phyloP scores from a whole-genome alignment of 2,797 vertebrate species.

The Sebastes trivittatus region DNA sequence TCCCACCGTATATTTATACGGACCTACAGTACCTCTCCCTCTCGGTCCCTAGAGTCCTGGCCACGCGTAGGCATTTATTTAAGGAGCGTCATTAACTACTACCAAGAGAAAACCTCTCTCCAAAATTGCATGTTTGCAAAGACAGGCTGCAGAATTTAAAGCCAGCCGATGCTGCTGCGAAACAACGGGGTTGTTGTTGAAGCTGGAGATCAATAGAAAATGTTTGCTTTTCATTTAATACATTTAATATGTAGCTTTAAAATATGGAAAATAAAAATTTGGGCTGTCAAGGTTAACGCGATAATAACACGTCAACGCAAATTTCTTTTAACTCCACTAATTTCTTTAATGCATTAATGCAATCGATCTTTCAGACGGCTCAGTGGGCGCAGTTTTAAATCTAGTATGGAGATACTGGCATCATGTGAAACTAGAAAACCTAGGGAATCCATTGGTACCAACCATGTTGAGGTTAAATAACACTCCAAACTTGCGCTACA shows the following conservation, averaged over 20 bases:
- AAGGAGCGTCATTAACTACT: conserved; percentile 76
- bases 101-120: conserved; percentile 72
- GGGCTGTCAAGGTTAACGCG: too few relatives aligned
- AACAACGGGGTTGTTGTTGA: not conserved
- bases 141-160: conserved; percentile 50
- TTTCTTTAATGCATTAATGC: too few relatives aligned
- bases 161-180: conserved; percentile 9
- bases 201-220: not conserved
- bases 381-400: too few relatives aligned
- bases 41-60: conserved; percentile 65
- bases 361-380: too few relatives aligned
- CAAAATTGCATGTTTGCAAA: conserved; percentile 67
- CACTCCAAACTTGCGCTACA: too few relatives aligned
- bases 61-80: conserved; percentile 76
- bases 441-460: too few relatives aligned
- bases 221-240: not conserved
- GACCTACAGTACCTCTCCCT: conserved; percentile 58
- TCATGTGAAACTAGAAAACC: too few relatives aligned
- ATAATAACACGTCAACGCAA: too few relatives aligned
- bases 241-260: not conserved
- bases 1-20: conserved; percentile 75
- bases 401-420: too few relatives aligned
- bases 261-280: not conserved
- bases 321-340: too few relatives aligned
- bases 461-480: too few relatives aligned